phyloP scores from a whole-genome alignment of 2,797 vertebrate genomes.

The Champsocephalus gunnari region DNA sequence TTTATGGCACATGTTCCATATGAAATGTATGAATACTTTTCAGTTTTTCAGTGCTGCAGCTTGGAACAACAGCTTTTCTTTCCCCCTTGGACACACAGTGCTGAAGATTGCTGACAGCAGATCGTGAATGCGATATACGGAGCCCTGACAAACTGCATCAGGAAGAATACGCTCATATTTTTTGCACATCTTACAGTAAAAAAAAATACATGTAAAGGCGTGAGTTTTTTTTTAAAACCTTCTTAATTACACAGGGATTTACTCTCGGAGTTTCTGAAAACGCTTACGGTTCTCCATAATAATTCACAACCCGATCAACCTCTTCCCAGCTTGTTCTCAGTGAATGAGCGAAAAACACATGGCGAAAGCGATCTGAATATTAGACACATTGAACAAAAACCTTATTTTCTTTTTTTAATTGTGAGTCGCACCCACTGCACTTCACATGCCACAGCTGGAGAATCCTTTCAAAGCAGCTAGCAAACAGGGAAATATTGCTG shows the following conservation, averaged over 20 bases:
- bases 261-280: not conserved
- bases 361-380: not conserved
- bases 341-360: not conserved
- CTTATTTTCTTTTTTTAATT: not conserved
- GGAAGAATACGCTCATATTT: not conserved
- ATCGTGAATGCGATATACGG: not conserved
- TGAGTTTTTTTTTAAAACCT: not conserved
- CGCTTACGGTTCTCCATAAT: not conserved
- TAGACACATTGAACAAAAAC: not conserved
- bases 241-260: not conserved
- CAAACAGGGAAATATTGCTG: not conserved
- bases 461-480: conserved; percentile 13
- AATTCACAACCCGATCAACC: not conserved
- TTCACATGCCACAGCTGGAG: conserved; percentile 33
- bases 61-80: not conserved
- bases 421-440: no score
- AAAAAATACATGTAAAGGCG: not conserved
- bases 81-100: no score
- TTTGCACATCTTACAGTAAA: not conserved
- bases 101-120: no score
- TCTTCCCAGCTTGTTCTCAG: not conserved
- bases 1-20: not conserved
- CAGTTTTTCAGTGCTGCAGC: no score
- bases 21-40: not conserved
- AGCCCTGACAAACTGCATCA: not conserved